Conservation (phyloP, 2,888 invertebrate genomes). For the Mesoligia furuncula region DNA sequence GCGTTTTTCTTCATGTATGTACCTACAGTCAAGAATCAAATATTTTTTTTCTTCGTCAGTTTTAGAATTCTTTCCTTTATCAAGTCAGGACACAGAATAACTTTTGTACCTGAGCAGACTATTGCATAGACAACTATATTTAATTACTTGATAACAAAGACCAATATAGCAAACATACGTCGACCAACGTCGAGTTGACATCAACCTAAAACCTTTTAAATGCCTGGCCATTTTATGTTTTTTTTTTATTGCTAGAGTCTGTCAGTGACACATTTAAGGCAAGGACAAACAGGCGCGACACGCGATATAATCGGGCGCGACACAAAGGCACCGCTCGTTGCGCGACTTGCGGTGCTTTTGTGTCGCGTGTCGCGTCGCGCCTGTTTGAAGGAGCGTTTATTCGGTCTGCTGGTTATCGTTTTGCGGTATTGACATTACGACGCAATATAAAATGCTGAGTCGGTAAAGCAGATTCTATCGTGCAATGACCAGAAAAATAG, state of each 20-base stretch:
- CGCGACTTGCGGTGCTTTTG: too few species aligned
- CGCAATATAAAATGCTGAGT: background rate
- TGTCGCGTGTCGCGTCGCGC: too few species aligned
- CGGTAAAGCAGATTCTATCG: background rate
- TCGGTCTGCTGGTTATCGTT: background rate
- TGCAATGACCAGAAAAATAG: background rate
- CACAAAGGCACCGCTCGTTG: too few species aligned
- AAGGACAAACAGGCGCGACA: too few species aligned
- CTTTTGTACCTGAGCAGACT: background rate
- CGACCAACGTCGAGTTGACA: background rate
- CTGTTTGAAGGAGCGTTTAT: too few species aligned
- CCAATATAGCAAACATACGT: background rate
- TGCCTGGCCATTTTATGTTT: background rate
- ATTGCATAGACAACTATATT: background rate
- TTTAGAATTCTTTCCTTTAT: background rate
- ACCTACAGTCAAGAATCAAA: background rate
- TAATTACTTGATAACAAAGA: background rate
- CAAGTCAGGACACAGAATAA: background rate
- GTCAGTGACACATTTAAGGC: background rate
- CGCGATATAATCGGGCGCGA: too few species aligned
- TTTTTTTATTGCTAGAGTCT: background rate
- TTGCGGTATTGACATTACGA: background rate
- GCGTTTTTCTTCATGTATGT: conserved; percentile 3
- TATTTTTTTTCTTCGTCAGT: background rate
- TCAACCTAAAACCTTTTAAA: background rate